These are phyloP conservation scores for Aleiodes testaceus DNA, from an alignment of 2,888 invertebrate genomes.

Conservation along the genomic window DNA sequence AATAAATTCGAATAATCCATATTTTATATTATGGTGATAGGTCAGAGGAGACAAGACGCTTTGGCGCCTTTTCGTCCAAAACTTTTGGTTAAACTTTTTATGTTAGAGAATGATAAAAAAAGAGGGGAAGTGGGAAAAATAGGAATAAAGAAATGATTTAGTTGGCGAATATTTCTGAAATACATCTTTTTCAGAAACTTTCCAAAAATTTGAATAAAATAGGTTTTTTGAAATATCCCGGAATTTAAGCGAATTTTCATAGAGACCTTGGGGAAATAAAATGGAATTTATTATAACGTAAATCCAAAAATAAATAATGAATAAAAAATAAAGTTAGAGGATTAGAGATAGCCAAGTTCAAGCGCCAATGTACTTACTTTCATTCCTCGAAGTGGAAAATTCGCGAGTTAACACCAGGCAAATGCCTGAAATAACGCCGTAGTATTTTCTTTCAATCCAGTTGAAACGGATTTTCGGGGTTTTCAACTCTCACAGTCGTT, in stretches of 20 bases:
- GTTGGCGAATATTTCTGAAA: neutral
- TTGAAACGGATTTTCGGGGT: constrained; percentile 58
- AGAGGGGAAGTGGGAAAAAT: neutral
- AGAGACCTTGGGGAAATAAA: no score
- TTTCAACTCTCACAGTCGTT: constrained; percentile 31
- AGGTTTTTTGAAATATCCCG: no score
- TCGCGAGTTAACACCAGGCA: constrained; percentile 49
- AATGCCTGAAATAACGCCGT: constrained; percentile 65
- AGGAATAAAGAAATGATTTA: constrained; percentile 8
- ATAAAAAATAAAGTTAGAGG: neutral
- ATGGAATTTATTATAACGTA: neutral
- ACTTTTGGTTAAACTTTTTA: constrained; percentile 32
- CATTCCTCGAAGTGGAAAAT: constrained; percentile 52
- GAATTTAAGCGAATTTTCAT: no score
- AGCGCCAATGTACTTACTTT: constrained; percentile 44
- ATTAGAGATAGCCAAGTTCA: constrained; percentile 8
- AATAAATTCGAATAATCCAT: constrained; percentile 71
- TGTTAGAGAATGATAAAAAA: constrained; percentile 36
- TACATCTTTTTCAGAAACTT: neutral
- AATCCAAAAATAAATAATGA: neutral
- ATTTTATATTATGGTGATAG: constrained; percentile 66
- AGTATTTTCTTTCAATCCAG: constrained; percentile 70
- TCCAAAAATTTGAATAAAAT: no score
- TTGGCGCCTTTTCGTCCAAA: constrained; percentile 42
- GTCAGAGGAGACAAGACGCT: constrained; percentile 46